These are phyloP conservation scores for Acanthosoma haemorrhoidale DNA, from an alignment of 2,888 invertebrate genomes.

Conservation along the genomic window DNA sequence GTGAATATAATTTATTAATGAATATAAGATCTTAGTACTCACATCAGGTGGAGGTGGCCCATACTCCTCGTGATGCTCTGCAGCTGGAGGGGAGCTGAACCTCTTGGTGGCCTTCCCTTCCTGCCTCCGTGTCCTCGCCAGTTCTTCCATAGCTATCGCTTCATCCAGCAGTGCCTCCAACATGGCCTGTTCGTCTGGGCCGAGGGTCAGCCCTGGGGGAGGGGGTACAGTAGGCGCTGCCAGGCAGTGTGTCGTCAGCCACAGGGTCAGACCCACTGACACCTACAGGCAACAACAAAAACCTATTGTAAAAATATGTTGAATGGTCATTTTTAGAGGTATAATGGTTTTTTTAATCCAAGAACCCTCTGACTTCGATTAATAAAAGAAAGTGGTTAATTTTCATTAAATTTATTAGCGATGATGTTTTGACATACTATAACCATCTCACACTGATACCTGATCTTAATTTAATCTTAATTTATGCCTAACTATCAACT, in stretches of 20 bases:
- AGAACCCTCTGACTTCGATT: too few relatives aligned
- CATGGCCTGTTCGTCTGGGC: slow-evolving; percentile 31
- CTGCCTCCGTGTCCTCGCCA: slow-evolving; percentile 29
- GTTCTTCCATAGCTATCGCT: slow-evolving; percentile 33
- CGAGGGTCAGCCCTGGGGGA: neutral
- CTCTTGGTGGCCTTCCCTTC: neutral
- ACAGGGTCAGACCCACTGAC: neutral
- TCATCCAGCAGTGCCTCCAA: slow-evolving; percentile 34
- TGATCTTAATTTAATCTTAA: too few relatives aligned
- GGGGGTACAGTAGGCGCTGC: neutral
- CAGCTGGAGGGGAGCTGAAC: slow-evolving; percentile 5
- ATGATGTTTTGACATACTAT: too few relatives aligned
- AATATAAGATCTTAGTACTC: too few relatives aligned
- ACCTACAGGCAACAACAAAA: neutral
- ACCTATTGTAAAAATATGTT: too few relatives aligned
- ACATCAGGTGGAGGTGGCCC: slow-evolving; percentile 1
- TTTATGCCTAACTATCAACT: too few relatives aligned
- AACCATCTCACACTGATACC: too few relatives aligned
- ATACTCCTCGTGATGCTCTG: neutral
- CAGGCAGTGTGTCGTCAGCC: neutral
- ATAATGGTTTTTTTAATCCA: too few relatives aligned
- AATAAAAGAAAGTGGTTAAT: too few relatives aligned
- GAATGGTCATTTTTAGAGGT: too few relatives aligned
- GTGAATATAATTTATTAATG: too few relatives aligned
- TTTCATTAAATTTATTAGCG: too few relatives aligned